Conservation (phyloP, 2,888 invertebrate species). For the Byasa hedistus region DNA sequence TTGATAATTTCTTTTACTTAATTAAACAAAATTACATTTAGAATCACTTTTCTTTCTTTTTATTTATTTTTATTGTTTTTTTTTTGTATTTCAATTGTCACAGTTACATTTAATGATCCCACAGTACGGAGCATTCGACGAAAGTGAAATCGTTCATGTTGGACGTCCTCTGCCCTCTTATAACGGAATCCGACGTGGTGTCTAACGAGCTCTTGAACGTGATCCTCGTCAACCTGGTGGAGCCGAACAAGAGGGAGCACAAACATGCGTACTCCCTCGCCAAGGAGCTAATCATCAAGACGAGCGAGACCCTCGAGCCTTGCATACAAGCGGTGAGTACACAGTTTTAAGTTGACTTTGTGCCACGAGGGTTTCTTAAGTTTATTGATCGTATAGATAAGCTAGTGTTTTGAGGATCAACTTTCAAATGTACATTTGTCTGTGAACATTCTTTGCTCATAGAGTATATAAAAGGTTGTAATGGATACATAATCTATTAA, state of each 20-base stretch:
- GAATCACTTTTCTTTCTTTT: background rate
- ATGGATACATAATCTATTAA: too few relatives aligned
- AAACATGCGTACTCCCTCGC: conserved; percentile 95
- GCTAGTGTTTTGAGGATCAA: too few relatives aligned
- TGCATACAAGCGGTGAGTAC: conserved; percentile 93
- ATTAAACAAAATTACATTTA: background rate
- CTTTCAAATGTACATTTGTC: too few relatives aligned
- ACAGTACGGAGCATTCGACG: conserved; percentile 95
- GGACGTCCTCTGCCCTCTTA: conserved; percentile 95
- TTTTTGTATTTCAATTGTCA: too few relatives aligned
- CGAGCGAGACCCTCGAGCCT: conserved; percentile 94
- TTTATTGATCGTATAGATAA: too few relatives aligned
- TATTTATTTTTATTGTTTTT: background rate
- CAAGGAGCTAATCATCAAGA: conserved; percentile 94
- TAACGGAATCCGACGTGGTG: conserved; percentile 96
- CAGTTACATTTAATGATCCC: background rate
- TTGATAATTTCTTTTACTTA: too few relatives aligned
- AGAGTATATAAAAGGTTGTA: too few relatives aligned
- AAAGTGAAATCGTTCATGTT: conserved; percentile 98
- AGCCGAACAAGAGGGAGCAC: conserved; percentile 93
- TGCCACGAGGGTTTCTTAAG: too few relatives aligned
- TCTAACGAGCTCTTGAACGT: conserved; percentile 96
- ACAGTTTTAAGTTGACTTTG: background rate
- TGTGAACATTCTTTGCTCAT: too few relatives aligned
- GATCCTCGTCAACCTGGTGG: conserved; percentile 95